Base-by-base conservation (phyloP, 2,797 vertebrate genomes). In the Gephyroberyx darwinii region DNA sequence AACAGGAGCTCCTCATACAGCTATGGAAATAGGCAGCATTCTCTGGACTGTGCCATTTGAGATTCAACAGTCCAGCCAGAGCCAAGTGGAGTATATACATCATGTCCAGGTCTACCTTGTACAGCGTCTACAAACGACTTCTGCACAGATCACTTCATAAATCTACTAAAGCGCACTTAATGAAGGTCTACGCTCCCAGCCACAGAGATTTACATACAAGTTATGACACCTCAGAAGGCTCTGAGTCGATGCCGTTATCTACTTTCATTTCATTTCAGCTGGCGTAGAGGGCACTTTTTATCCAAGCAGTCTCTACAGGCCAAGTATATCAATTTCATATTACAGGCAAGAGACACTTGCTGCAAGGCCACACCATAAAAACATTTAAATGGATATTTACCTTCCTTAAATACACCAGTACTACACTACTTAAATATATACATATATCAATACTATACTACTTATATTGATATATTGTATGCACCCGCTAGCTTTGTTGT, bases 51-150 rank as follows among this genome's bases (percentile, higher is more conserved):
- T 69, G 77, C 75, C 85, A 78, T 90, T 90, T 88, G 80, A 84
- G 79, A 92, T 92, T 78, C 84, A 90, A 88, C 82, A 85, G 82
- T 91, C 77, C 83, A 86, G 90, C 83, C 88, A 75, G 77, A 84
- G 89, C 88, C 89, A 89, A 92, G 92, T 77, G 78, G 85, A 93
- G 90, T 93, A 91, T 86, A 93, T 93, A 86, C 91, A 93, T 94
- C 92, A 93, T 89, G 83, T 92, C 89, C 83, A 57, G 85, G 84
- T 85, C 84, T 83, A 77, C 86, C 86, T 82, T 71, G 82, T 83
- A 84, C 90, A 82, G 84, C 78, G 79, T 89, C 87, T 86, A 89
- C 86, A 90, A 91, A 92, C 83, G 83, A 93, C 92, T 91, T 74
- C 75, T 64, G 85, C 82, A 73, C 79, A 85, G 89, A 92, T 90